Evolutionary conservation across 2,113 vertebrate species (phyloP), one percentile per base, ranked within the genome.

Genomic region (Cryptoleucopteryx plumbea): DNA sequence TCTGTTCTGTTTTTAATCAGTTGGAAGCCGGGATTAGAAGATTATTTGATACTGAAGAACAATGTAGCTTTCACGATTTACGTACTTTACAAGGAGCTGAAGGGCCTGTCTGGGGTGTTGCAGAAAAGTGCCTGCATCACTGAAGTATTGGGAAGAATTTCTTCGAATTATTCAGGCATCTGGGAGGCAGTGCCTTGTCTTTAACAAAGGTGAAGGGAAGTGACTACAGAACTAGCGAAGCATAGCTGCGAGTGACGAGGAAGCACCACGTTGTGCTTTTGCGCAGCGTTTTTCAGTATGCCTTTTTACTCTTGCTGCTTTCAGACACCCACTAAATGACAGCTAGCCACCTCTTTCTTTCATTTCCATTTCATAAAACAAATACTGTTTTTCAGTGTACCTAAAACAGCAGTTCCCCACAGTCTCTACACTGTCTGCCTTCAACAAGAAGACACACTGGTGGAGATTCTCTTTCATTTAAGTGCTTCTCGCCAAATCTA

Each of bases 401-500:
- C 65, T 94, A 75, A 94, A 95, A 34, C 55, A 95, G 70, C 72
- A 77, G 31, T 72, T 81, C 73, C 61, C 70, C 68, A 61, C 63
- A 68, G 65, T 86, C 52, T 79, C 65, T 73, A 36, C 63, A 7
- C 71, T 91, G 71, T 58, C 74, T 95, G n/a, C 85, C 40, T 14
- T 91, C 79, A 85, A 43, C 71, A 75, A 74, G 62, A 68, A 47
- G n/a, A 61, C 26, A 7, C 1, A 0, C 31, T 88, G 70, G 16
- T 74, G 32, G 40, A 77, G 91, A 90, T 96, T 97, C 48, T 85
- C 85, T 95, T 97, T 96, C 55, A 27, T 81, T 86, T 96, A 89
- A 95, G 90, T 95, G 84, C 95, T 88, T 97, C 66, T 81, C 58
- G 70, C 50, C 29, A 67, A 26, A 27, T 40, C n/a, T n/a, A 36